Conservation (phyloP, 2,113 vertebrate species). For the Hepsetus odoe region DNA sequence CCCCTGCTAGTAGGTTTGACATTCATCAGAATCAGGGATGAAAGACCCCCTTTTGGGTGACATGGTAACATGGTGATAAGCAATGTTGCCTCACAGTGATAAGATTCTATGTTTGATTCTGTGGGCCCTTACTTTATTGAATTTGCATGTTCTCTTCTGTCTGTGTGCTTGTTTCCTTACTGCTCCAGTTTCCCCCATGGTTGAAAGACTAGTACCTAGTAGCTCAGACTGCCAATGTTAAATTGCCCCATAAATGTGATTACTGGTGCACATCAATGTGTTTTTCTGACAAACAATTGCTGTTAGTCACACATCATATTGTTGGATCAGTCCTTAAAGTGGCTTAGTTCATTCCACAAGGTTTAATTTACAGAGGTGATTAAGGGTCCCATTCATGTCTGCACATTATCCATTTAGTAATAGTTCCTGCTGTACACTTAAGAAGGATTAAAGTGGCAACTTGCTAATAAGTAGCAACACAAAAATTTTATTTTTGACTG, state of each 20-base stretch:
- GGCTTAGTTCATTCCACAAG: slow-evolving; percentile 11
- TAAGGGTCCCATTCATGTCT: slow-evolving; percentile 14
- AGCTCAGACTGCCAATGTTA: no score
- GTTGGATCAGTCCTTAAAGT: slow-evolving; percentile 3
- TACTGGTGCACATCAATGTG: no score
- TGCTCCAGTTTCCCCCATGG: no score
- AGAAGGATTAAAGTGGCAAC: not conserved
- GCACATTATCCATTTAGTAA: slow-evolving; percentile 4
- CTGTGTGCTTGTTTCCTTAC: no score
- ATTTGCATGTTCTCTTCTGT: no score
- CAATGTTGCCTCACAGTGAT: no score
- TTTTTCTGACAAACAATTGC: not conserved
- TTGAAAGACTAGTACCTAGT: no score
- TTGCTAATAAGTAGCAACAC: not conserved
- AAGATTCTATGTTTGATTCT: no score
- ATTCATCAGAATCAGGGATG: not conserved
- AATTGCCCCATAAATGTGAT: no score
- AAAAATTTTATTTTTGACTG: not conserved
- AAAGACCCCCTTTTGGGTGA: no score
- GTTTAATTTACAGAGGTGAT: slow-evolving; percentile 8
- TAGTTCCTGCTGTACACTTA: not conserved
- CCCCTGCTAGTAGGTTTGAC: not conserved
- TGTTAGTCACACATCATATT: not conserved
- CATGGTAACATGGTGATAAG: no score
- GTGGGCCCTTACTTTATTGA: no score